Base-by-base conservation (phyloP, 2,113 vertebrate genomes). In the Nesoenas mayeri region DNA sequence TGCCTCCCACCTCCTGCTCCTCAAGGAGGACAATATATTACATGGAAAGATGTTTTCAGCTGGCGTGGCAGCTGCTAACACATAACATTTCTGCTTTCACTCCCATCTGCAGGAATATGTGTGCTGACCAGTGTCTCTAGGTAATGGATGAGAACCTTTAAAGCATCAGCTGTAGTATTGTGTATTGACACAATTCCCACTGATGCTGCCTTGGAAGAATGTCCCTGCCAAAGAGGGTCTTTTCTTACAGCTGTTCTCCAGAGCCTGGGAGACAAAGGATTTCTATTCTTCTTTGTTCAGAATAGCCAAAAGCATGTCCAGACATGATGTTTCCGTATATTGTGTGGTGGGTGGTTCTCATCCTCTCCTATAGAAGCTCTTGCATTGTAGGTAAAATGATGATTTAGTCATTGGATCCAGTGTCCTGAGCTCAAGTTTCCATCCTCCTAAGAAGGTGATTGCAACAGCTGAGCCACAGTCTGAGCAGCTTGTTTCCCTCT, bases 41-140 rank as follows among this genome's bases (percentile, higher is more conserved):
- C 54, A 85, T 81, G 53, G 51, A 78, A 75, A 79, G 71, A 79
- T 64, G 28, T 79, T 95, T 92, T 88, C 89, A 95, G 69, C 79
- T 94, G 82, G 40, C 73, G 47, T 81, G 62, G 73, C 71, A 88
- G 69, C 54, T 93, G 75, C 75, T 93, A 67, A 61, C 17, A 47
- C 2, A 0, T 53, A 95, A 69, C 56, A 72, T 32, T 75, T 81
- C 36, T 93, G 44, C 79, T 93, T 94, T 74, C 62, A 50, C 90
- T 90, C 84, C 82, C 79, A 70, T 88, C 74, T 89, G 78, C 77
- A 78, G 77, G 62, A 69, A 50, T 80, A 48, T 36, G n/a, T 73
- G 47, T 57, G 65, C 57, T 0, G 2, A 87, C 56, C 15, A n/a
- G 7, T 64, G 38, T 77, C 78, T 88, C 56, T 88, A 64, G 51